Conservation (phyloP, 1,140 invertebrate genomes). For the Philaenus spumarius region DNA sequence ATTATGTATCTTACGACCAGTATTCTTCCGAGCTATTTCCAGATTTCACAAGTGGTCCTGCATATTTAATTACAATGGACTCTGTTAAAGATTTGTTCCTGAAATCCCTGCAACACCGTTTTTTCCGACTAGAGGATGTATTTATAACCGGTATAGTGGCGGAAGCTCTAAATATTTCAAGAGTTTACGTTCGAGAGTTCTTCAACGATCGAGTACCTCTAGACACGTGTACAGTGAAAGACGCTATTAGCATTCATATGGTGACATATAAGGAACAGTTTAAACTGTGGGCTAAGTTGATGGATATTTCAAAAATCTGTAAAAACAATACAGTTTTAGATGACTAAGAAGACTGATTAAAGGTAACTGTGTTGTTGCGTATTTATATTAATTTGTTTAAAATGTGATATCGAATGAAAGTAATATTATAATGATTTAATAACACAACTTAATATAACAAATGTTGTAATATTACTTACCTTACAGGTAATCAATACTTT, state of each 20-base stretch:
- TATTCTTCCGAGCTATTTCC: conserved; percentile 63
- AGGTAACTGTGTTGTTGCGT: too few relatives aligned
- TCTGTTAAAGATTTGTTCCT: conserved; percentile 56
- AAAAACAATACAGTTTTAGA: too few relatives aligned
- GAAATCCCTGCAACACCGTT: conserved; percentile 46
- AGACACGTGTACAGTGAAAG: not conserved
- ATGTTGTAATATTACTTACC: too few relatives aligned
- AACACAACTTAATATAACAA: too few relatives aligned
- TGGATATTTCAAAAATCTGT: too few relatives aligned
- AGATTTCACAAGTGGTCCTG: conserved; percentile 78
- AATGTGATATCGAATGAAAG: too few relatives aligned
- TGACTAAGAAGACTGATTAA: too few relatives aligned
- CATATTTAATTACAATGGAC: conserved; percentile 67
- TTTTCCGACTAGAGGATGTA: conserved; percentile 42
- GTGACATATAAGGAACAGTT: not conserved
- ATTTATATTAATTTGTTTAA: too few relatives aligned
- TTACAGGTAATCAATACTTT: too few relatives aligned
- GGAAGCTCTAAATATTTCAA: conserved; percentile 34
- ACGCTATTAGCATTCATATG: not conserved
- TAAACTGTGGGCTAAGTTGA: too few relatives aligned
- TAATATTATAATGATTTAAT: too few relatives aligned
- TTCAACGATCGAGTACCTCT: not conserved
- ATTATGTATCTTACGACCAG: conserved; percentile 66
- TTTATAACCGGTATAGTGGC: conserved; percentile 43
- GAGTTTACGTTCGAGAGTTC: conserved; percentile 12